phyloP scores from a whole-genome alignment of 2,888 invertebrate species.

The Arrhopalites spinosus region DNA sequence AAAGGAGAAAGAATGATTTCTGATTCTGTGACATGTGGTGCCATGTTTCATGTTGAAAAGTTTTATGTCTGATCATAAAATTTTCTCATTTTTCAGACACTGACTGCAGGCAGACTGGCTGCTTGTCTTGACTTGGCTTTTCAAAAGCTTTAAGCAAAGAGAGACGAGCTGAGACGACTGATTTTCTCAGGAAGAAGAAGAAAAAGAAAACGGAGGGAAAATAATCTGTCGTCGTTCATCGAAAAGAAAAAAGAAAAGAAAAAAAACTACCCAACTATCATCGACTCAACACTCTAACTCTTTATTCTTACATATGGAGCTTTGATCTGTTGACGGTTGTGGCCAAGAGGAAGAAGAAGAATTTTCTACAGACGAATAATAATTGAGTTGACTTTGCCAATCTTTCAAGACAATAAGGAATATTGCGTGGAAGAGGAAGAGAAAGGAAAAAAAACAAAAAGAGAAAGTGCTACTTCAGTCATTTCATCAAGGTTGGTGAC shows the following conservation, averaged over 20 bases:
- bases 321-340: neutral
- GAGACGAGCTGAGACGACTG: neutral
- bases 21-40: slow-evolving; percentile 43
- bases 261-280: neutral
- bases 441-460: neutral
- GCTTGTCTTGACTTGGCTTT: neutral
- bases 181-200: neutral
- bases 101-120: neutral
- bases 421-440: neutral
- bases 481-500: neutral
- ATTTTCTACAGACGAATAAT: neutral
- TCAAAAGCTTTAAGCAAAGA: neutral
- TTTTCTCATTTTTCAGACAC: slow-evolving; percentile 43
- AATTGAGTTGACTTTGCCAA: neutral
- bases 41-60: slow-evolving; percentile 36
- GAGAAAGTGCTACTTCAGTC: neutral
- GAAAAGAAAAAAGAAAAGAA: neutral
- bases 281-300: neutral
- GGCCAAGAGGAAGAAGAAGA: neutral
- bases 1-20: slow-evolving; percentile 32
- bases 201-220: neutral
- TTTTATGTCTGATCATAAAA: slow-evolving; percentile 48
- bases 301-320: too few relatives aligned
- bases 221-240: neutral
- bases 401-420: neutral